Evolutionary conservation across 2,888 invertebrate genomes (phyloP), one percentile per base, ranked within the genome.

Genomic region (Pammene aurita): DNA sequence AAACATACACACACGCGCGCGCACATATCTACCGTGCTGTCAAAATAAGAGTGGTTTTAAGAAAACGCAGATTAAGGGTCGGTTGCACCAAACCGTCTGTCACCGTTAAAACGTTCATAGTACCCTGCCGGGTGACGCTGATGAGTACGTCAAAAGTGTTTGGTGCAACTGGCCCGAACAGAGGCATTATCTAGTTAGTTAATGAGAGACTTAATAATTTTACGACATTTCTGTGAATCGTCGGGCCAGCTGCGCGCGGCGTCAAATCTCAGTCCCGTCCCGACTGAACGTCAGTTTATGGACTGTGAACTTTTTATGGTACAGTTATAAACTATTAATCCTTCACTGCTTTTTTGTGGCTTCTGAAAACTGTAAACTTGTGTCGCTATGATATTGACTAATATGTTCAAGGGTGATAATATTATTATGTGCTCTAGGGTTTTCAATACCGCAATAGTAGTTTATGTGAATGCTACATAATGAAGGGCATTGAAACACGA

Each of bases 301-400:
- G 60, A 60, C 64, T 69, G 69, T 69, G 64, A 69, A 69, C 54
- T 58, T 69, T 69, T 69, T 69, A 69, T 65, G 54, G 69, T 41
- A 54, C 54, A 38, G 65, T 69, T 65, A 48, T 69, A 69, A 69
- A 68, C 68, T 68, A 64, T 68, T 58, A 68, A 58, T 64, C 57
- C 26, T 44, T 54, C 57, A 44, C 63, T 57, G 26, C 26, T 46
- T 58, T 68, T 68, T 68, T 64, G 63, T 68, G 63, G 50, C 35
- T 41, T 44, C 42, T 41, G 55, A 50, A 44, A 41, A 57, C 44
- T 58, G 54, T 38, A 16, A 14, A 38, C 46, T 48, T 6, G 35
- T 16, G 16, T 13, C 18, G 38, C 9, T 61, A 61, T 61, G 2
- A 26, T 2, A 26, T 26, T 26, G 26, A 26, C 26, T 61, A 48